Evolutionary conservation across 2,888 invertebrate species (phyloP).

Genomic region (Lysandra coridon): DNA sequence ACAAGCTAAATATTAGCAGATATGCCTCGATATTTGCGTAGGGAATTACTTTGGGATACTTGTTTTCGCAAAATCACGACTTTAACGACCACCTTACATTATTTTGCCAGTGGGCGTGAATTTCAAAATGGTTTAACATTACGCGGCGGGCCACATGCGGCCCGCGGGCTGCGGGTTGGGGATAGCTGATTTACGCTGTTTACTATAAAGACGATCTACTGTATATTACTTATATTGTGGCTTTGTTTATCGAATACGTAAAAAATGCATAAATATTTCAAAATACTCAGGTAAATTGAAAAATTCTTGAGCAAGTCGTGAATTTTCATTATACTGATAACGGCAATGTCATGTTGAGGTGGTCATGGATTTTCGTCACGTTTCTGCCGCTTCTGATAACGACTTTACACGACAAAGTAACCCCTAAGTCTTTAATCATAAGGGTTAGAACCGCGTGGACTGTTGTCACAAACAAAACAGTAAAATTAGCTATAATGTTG

Average conservation of each 20-base stretch:
- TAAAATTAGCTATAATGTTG: background rate
- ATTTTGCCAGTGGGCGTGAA: no score
- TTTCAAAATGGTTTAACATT: no score
- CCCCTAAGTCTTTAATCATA: background rate
- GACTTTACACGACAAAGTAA: background rate
- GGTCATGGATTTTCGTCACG: slow-evolving; percentile 46
- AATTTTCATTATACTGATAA: background rate
- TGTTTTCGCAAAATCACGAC: no score
- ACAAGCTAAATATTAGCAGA: no score
- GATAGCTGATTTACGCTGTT: no score
- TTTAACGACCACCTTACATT: no score
- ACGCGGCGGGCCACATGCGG: no score
- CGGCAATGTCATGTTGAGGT: slow-evolving; percentile 34
- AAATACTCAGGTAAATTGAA: background rate
- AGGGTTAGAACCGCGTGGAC: background rate
- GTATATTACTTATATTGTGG: background rate
- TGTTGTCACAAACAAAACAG: background rate
- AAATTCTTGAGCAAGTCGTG: slow-evolving; percentile 3
- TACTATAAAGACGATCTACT: no score
- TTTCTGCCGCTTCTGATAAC: slow-evolving; percentile 33
- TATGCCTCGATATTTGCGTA: no score
- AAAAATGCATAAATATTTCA: background rate
- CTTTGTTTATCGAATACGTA: background rate
- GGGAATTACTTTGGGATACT: no score
- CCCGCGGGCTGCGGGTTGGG: no score